Evolutionary conservation across 2,797 vertebrate genomes (phyloP).

Genomic region (Poeciliopsis paucimaculata): DNA sequence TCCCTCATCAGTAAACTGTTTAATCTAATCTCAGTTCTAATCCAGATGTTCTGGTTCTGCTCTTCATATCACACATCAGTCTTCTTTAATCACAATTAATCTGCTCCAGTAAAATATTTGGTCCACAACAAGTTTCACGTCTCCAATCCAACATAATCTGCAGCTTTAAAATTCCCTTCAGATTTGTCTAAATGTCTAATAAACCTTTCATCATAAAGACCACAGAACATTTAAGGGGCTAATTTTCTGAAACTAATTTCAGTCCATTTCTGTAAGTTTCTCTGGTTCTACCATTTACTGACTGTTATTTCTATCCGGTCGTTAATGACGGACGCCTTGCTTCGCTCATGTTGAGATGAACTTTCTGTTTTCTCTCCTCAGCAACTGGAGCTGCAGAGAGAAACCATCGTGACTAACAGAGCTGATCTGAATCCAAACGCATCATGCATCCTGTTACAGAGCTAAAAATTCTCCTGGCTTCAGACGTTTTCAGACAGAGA

Average conservation of each 20-base stretch:
- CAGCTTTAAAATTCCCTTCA: too few relatives aligned
- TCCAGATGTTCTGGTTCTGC: not conserved
- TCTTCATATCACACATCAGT: too few relatives aligned
- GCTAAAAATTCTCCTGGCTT: conserved; percentile 23
- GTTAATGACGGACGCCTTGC: too few relatives aligned
- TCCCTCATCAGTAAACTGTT: not conserved
- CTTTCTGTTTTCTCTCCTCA: conserved; percentile 5
- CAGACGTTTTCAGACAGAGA: conserved; percentile 27
- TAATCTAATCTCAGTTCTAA: not conserved
- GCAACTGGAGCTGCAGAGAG: conserved; percentile 2
- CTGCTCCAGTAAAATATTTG: too few relatives aligned
- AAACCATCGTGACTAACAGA: not conserved
- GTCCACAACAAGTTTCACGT: too few relatives aligned
- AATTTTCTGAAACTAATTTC: too few relatives aligned
- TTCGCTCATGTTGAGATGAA: not conserved
- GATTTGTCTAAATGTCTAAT: too few relatives aligned
- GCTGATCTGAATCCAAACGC: conserved; percentile 28
- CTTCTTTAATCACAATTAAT: too few relatives aligned
- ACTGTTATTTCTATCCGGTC: too few relatives aligned
- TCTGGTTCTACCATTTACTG: not conserved
- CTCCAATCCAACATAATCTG: too few relatives aligned
- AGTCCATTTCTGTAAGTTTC: not conserved
- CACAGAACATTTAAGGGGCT: too few relatives aligned
- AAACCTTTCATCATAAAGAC: too few relatives aligned
- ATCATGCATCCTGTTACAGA: conserved; percentile 30